A percentile compares a stretch with the other conserved stretches of the same genome.
Conservation (phyloP, 2,113 vertebrate genomes). For the Stegostoma tigrinum region DNA sequence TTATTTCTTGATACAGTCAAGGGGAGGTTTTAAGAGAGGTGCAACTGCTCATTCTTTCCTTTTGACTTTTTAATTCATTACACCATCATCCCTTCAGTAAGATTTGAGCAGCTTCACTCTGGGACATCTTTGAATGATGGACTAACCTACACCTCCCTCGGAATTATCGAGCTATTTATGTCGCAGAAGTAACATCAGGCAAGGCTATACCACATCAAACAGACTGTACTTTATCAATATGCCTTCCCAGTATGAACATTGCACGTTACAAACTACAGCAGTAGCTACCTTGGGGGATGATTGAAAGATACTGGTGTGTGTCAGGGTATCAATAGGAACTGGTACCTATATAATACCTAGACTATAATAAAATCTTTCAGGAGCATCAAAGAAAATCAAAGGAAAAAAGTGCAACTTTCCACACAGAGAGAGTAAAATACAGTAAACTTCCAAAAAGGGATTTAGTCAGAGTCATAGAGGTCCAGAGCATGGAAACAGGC, state of each 20-base stretch:
- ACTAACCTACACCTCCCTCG: not conserved
- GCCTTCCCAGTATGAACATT: not conserved
- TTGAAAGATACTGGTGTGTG: not conserved
- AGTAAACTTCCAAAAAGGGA: not conserved
- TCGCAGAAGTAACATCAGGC: not conserved
- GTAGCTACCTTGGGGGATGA: not conserved
- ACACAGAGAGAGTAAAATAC: not conserved
- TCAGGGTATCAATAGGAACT: not conserved
- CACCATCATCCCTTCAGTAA: not conserved
- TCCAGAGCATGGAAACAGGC: no score
- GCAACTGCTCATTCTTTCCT: no score
- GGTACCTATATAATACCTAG: not conserved
- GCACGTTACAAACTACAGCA: not conserved
- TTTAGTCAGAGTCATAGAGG: not conserved
- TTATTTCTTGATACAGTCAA: not conserved
- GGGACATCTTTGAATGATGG: not conserved
- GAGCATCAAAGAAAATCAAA: not conserved
- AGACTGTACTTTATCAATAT: not conserved
- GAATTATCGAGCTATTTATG: not conserved
- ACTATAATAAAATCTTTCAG: not conserved
- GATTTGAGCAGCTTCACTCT: not conserved
- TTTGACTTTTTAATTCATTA: not conserved
- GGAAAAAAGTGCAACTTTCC: not conserved
- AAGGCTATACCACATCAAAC: not conserved
- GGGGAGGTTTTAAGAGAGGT: not conserved